phyloP scores from a whole-genome alignment of 2,113 vertebrate genomes.

The Protobothrops mucrosquamatus region DNA sequence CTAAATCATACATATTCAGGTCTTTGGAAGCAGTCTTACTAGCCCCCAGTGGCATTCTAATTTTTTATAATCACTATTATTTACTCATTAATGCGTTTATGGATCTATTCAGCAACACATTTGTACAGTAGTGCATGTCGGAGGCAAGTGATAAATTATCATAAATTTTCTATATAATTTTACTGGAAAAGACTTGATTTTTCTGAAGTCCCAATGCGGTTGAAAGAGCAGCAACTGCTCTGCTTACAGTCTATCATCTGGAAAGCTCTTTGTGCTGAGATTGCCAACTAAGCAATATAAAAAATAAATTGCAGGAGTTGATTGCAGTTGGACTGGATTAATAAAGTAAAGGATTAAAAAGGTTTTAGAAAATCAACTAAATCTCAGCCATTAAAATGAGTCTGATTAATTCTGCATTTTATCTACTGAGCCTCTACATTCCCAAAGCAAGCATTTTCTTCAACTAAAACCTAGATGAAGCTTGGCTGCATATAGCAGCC shows the following conservation, averaged over 20 bases:
- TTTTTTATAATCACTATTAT: slow-evolving; percentile 28
- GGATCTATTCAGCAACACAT: background rate
- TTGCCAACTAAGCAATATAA: background rate
- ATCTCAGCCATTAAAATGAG: background rate
- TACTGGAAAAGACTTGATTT: background rate
- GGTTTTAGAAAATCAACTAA: background rate
- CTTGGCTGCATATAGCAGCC: background rate
- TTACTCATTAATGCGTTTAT: background rate
- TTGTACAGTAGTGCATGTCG: background rate
- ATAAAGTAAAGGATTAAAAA: background rate
- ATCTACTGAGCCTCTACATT: background rate
- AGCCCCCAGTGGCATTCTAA: fast-evolving
- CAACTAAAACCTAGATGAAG: background rate
- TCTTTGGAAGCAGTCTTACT: background rate
- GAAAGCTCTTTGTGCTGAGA: background rate
- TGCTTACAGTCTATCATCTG: background rate
- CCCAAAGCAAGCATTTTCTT: background rate
- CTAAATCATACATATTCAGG: background rate
- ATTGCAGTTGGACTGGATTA: background rate
- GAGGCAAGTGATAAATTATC: background rate
- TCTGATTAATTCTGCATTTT: background rate
- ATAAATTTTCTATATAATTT: background rate
- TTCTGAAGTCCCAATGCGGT: background rate
- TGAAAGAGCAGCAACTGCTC: background rate
- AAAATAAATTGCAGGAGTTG: background rate